These are phyloP conservation scores for Prosapia bicincta DNA, from an alignment of 2,888 invertebrate genomes.

Conservation along the genomic window DNA sequence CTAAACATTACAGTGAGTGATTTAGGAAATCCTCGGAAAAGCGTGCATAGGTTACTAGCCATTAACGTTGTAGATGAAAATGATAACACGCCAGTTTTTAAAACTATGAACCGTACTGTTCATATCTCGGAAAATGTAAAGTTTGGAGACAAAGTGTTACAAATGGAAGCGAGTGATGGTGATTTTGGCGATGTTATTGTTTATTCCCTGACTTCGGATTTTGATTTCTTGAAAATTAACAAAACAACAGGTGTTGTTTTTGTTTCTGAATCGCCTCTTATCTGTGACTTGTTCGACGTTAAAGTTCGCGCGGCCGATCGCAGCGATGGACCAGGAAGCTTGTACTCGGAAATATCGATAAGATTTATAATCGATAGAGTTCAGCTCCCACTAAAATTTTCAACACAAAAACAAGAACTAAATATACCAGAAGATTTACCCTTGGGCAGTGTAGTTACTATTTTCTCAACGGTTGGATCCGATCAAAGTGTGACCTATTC, in stretches of 20 bases:
- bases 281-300: neutral
- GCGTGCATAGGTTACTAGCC: conserved; percentile 68
- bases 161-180: conserved; percentile 75
- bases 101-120: conserved; percentile 74
- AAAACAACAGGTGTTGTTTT: neutral
- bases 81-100: conserved; percentile 85
- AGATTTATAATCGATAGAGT: neutral
- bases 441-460: conserved; percentile 77
- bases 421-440: conserved; percentile 90
- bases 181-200: conserved; percentile 73
- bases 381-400: neutral
- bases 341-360: neutral
- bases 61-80: conserved; percentile 81
- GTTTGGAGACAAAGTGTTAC: conserved; percentile 80
- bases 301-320: neutral
- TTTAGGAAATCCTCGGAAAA: conserved; percentile 75
- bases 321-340: no score
- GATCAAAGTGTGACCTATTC: conserved; percentile 56
- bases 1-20: conserved; percentile 85
- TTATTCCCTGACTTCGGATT: conserved; percentile 69
- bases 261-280: neutral
- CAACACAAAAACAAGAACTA: conserved; percentile 47
- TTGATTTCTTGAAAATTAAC: conserved; percentile 55
- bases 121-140: conserved; percentile 79
- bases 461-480: conserved; percentile 72